phyloP scores from a whole-genome alignment of 2,888 invertebrate species.

The Agrochola lota region DNA sequence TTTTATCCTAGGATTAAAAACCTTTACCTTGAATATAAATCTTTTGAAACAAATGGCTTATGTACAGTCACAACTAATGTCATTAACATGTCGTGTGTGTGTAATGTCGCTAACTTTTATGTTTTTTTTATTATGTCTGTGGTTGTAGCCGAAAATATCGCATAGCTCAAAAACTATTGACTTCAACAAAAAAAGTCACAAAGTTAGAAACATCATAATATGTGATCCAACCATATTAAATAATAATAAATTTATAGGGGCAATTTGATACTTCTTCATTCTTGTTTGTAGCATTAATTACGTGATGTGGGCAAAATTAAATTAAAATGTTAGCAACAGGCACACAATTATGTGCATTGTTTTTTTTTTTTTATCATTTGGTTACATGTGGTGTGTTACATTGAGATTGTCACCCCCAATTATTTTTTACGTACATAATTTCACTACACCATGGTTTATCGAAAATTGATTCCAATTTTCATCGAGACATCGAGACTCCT shows the following conservation, averaged over 20 bases:
- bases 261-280: neutral
- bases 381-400: neutral
- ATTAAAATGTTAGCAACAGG: neutral
- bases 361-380: neutral
- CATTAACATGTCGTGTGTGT: neutral
- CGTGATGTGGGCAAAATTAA: neutral
- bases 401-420: neutral
- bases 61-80: constrained; percentile 9
- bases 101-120: neutral
- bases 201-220: too few species aligned
- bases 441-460: neutral
- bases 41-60: neutral
- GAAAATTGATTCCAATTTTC: neutral
- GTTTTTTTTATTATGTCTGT: neutral
- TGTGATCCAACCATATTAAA: neutral
- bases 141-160: neutral
- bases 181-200: neutral
- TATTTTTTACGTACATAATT: neutral
- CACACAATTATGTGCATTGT: neutral
- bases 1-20: neutral
- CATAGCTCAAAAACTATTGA: neutral
- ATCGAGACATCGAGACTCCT: too few species aligned
- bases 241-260: too few species aligned
- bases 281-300: neutral
- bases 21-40: constrained; percentile 10